Conservation (phyloP, 1,140 invertebrate species). For the Drosophila serrata region DNA sequence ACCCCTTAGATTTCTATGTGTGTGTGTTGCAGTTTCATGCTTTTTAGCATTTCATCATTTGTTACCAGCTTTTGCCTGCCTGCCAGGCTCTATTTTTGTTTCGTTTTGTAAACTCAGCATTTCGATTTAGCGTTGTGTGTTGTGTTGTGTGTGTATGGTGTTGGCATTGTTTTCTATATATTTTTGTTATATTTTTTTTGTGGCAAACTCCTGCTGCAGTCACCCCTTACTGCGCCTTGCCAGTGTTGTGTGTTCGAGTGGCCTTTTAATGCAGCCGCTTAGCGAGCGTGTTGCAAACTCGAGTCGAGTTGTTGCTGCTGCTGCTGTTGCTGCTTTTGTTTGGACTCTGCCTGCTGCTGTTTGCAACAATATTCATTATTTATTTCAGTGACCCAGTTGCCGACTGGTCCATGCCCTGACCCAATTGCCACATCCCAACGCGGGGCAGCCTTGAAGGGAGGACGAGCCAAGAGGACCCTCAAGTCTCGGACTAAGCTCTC, state of each 20-base stretch:
- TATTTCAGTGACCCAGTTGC: slow-evolving; percentile 75
- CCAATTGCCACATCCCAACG: slow-evolving; percentile 28
- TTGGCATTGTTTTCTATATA: slow-evolving; percentile 36
- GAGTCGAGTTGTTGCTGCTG: slow-evolving; percentile 34
- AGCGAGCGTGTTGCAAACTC: slow-evolving; percentile 70
- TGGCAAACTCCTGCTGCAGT: neutral
- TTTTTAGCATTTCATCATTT: slow-evolving; percentile 80
- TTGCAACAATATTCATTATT: slow-evolving; percentile 76
- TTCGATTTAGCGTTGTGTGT: slow-evolving; percentile 23
- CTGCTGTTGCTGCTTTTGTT: slow-evolving; percentile 9
- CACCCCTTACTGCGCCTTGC: slow-evolving; percentile 10
- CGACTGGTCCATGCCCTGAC: slow-evolving; percentile 59
- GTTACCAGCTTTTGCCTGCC: slow-evolving; percentile 61
- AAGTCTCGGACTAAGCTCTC: neutral
- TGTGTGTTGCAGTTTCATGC: slow-evolving; percentile 60
- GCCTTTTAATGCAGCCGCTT: slow-evolving; percentile 75
- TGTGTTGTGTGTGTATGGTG: neutral
- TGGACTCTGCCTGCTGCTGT: slow-evolving; percentile 26
- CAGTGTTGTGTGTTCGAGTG: slow-evolving; percentile 55
- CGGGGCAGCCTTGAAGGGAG: slow-evolving; percentile 2
- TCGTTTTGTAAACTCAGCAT: slow-evolving; percentile 10
- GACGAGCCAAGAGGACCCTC: neutral
- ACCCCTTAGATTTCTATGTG: slow-evolving; percentile 1
- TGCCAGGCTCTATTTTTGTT: slow-evolving; percentile 11
- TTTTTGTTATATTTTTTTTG: neutral